Base-by-base conservation (phyloP, 2,113 vertebrate species). In the Phalacrocorax carbo region DNA sequence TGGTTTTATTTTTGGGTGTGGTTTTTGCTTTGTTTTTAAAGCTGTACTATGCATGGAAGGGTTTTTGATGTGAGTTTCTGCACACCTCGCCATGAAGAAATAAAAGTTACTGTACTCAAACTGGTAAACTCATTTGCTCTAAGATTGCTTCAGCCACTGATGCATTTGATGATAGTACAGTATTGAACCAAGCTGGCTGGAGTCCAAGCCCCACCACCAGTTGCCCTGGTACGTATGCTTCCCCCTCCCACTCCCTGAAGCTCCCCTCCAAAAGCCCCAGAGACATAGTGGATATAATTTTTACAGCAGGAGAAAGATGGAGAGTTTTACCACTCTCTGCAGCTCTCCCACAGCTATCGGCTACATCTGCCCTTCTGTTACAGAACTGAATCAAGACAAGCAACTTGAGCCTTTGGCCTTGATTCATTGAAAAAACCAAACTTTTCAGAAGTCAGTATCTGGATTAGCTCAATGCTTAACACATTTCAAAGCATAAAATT, bases 391-490 rank as follows among this genome's bases (percentile, higher is more conserved):
- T 44, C 52, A 55, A 94, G 76, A 73, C 32, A 75, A 79, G 51
- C 6, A 6, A 46, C 40, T 51, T 0, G 16, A 60, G 61, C 14
- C n/a, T 82, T 79, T 91, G 64, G 58, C 80, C 65, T 42, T 9
- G 32, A 68, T 64, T 84, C 62, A 65, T 58, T 13, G 13, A 40
- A 61, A 42, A 48, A 77, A 86, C 64, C 77, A 55, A 76, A 90
- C 29, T 83, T 72, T 72, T 46, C 71, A 96, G 36, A 76, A 94
- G 71, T 91, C 36, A 58, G 70, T 36, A 73, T 54, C 80, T 93
- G 71, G 26, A 88, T 92, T 36, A 62, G 77, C 16, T 76, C 62
- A 77, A 17, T 5, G 38, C 36, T 93, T 55, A 73, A 42, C 3
- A 54, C 10, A 72, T 73, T 91, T 72, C 85, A 82, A 83, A 42